A percentile compares a stretch with the other conserved stretches of the same genome.
Evolutionary conservation across 1,140 invertebrate species (phyloP).

Genomic region (Tetranychus cinnabarinus): DNA sequence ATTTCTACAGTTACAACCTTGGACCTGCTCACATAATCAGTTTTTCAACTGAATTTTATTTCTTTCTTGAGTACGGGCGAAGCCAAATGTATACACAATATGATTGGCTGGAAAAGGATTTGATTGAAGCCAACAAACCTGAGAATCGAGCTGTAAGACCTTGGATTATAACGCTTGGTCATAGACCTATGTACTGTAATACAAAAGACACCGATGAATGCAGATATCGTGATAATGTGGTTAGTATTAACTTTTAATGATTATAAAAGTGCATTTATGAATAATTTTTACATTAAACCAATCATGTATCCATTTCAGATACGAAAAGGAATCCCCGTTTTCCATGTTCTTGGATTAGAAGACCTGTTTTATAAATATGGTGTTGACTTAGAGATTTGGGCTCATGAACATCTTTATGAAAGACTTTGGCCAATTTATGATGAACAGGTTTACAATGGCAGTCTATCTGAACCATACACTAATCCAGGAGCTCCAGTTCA

Average conservation of each 20-base stretch:
- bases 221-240: neutral
- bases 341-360: slow-evolving; percentile 37
- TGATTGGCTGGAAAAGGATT: slow-evolving; percentile 61
- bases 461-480: slow-evolving; percentile 40
- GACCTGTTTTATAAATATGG: slow-evolving; percentile 46
- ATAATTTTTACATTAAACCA: no score
- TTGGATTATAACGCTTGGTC: slow-evolving; percentile 86
- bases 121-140: slow-evolving; percentile 32
- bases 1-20: slow-evolving; percentile 31
- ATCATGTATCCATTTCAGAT: neutral
- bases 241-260: neutral
- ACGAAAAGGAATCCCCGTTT: slow-evolving; percentile 13
- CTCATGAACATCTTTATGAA: slow-evolving; percentile 89
- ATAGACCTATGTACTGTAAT: slow-evolving; percentile 92
- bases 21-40: slow-evolving; percentile 75
- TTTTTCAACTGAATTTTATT: slow-evolving; percentile 90
- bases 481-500: slow-evolving; percentile 77
- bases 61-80: slow-evolving; percentile 46
- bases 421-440: slow-evolving; percentile 78
- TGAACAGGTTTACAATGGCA: slow-evolving; percentile 51
- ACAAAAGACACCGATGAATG: slow-evolving; percentile 69
- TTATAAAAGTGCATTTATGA: neutral
- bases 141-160: slow-evolving; percentile 40
- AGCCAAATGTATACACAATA: slow-evolving; percentile 57
- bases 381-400: slow-evolving; percentile 88